Evolutionary conservation across 2,888 invertebrate genomes (phyloP).

Genomic region (Eumerus sabulonum): DNA sequence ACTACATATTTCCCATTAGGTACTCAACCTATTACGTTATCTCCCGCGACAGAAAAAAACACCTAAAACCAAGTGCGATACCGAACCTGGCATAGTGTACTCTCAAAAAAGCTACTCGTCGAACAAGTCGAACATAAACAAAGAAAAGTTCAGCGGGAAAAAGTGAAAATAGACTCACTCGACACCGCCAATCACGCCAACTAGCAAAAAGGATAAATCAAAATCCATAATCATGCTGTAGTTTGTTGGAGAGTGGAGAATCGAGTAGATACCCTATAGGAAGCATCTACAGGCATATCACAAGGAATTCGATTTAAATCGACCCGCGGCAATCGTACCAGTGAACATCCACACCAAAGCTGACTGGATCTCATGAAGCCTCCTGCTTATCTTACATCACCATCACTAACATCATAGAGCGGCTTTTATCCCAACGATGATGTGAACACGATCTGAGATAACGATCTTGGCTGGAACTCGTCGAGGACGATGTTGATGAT

Average conservation of each 20-base stretch:
- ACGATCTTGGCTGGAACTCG: conserved; percentile 61
- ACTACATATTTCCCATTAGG: conserved; percentile 45
- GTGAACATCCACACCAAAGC: conserved; percentile 23
- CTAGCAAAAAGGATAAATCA: conserved; percentile 66
- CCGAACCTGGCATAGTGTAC: conserved; percentile 50
- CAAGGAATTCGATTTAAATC: conserved; percentile 59
- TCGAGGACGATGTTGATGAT: conserved; percentile 57
- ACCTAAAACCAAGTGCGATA: conserved; percentile 4
- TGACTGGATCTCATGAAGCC: conserved; percentile 24
- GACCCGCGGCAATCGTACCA: conserved; percentile 26
- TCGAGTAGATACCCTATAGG: too few species aligned
- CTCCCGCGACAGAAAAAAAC: conserved; percentile 10
- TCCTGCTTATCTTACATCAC: conserved; percentile 65
- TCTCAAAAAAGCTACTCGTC: conserved; percentile 47
- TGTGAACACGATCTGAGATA: conserved; percentile 68
- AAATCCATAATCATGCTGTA: conserved; percentile 44
- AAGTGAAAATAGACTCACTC: conserved; percentile 66
- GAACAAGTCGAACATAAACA: conserved; percentile 44
- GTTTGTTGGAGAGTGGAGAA: too few species aligned
- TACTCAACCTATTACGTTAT: conserved; percentile 61
- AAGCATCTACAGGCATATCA: conserved; percentile 36
- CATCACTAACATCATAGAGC: conserved; percentile 61
- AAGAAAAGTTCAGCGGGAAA: conserved; percentile 56
- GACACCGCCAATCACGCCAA: conserved; percentile 66
- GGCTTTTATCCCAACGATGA: conserved; percentile 67